phyloP scores from a whole-genome alignment of 2,888 invertebrate species.

The Chaetoderma sp. region DNA sequence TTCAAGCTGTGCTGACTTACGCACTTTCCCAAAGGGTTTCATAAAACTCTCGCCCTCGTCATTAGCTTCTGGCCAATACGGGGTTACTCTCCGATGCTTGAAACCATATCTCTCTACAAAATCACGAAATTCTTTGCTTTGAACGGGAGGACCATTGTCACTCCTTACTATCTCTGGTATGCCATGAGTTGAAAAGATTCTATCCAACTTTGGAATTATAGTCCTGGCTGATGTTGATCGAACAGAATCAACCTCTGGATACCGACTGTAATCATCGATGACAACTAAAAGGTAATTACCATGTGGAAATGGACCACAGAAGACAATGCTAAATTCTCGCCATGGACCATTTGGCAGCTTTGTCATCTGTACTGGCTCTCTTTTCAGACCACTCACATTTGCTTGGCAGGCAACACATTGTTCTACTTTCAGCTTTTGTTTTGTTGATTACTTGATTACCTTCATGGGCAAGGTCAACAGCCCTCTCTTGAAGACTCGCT shows the following conservation, averaged over 20 bases:
- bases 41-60: not conserved
- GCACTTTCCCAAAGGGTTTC: not conserved
- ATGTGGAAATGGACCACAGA: not conserved
- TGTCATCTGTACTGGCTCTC: not conserved
- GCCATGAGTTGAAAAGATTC: constrained; percentile 3
- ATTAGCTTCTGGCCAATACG: not conserved
- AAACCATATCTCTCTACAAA: constrained; percentile 16
- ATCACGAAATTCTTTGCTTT: constrained; percentile 16
- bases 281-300: no score
- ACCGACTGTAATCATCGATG: no score
- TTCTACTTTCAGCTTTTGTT: no score
- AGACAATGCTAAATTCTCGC: not conserved
- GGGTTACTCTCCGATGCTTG: constrained; percentile 6
- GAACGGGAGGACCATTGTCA: constrained; percentile 5
- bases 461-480: no score
- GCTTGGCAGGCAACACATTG: not conserved
- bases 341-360: not conserved
- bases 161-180: constrained; percentile 15
- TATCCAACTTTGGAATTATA: constrained; percentile 20
- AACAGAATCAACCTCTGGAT: not conserved
- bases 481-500: no score
- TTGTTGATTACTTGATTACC: no score
- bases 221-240: constrained; percentile 16
- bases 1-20: not conserved
- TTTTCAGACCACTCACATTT: not conserved